A percentile compares a stretch with the other conserved stretches of the same genome.
Evolutionary conservation across 2,113 vertebrate species (phyloP).

Genomic region (Nothobranchius furzeri): DNA sequence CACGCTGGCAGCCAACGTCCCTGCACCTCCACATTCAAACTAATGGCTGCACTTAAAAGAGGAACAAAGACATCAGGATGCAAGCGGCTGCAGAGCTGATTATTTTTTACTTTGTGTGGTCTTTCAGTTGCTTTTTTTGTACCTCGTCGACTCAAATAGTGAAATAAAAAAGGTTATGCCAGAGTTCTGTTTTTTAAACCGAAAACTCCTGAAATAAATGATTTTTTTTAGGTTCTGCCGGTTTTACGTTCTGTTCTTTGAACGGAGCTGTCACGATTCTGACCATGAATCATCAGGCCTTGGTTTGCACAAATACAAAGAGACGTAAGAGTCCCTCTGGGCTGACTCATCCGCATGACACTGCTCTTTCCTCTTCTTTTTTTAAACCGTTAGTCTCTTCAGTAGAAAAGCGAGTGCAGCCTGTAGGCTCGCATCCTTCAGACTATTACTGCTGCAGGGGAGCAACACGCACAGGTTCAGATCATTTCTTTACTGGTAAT

Average conservation of each 20-base stretch:
- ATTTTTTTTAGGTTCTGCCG: constrained; percentile 21
- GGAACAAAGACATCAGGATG: constrained; percentile 33
- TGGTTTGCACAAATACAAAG: constrained; percentile 56
- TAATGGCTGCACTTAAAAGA: constrained; percentile 55
- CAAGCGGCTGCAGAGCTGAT: constrained; percentile 29
- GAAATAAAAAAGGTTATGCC: constrained; percentile 8
- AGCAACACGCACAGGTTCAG: background rate
- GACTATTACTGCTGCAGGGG: constrained; percentile 39
- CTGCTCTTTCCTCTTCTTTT: constrained; percentile 12
- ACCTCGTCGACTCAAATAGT: background rate
- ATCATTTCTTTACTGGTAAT: constrained; percentile 41
- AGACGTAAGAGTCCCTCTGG: constrained; percentile 31
- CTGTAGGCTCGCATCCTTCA: constrained; percentile 26
- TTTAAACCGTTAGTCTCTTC: constrained; percentile 39
- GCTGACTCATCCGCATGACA: constrained; percentile 58
- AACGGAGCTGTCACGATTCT: constrained; percentile 37
- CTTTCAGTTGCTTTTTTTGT: constrained; percentile 16
- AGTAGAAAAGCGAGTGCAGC: constrained; percentile 36
- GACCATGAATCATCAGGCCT: constrained; percentile 53
- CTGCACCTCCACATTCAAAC: constrained; percentile 61
- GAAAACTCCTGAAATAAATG: constrained; percentile 33
- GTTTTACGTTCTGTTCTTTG: constrained; percentile 30
- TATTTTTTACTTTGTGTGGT: constrained; percentile 18
- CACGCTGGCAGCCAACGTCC: constrained; percentile 27
- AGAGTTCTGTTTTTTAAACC: constrained; percentile 33